A percentile compares a stretch with the other conserved stretches of the same genome.
These are phyloP conservation scores for Eristalis pertinax DNA, from an alignment of 2,888 invertebrate genomes.

Conservation along the genomic window DNA sequence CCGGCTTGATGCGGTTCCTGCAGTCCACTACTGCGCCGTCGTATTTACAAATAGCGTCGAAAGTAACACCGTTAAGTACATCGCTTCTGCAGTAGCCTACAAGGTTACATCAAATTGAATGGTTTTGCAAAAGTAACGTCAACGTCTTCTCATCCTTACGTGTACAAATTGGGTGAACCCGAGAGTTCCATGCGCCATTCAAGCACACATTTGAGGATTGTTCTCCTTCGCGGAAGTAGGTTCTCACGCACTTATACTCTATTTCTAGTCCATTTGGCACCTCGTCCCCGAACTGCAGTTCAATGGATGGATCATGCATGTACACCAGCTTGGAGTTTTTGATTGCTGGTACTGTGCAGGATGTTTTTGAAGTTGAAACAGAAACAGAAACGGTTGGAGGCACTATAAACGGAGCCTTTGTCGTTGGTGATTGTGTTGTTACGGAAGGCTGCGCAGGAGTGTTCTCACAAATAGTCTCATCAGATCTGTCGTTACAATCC, in stretches of 20 bases:
- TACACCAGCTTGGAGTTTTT: conserved; percentile 10
- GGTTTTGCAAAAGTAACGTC: background rate
- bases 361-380: background rate
- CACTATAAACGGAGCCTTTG: background rate
- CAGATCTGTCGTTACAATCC: conserved; percentile 76
- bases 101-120: background rate
- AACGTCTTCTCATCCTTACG: background rate
- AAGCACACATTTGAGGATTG: conserved; percentile 27
- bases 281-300: background rate
- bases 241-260: conserved; percentile 10
- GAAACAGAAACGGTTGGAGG: background rate
- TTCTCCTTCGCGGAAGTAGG: conserved; percentile 11
- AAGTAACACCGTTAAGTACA: conserved; percentile 37
- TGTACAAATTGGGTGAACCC: background rate
- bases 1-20: conserved; percentile 42
- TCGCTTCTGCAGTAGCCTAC: conserved; percentile 35
- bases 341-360: conserved; percentile 33
- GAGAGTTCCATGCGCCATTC: background rate
- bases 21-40: conserved; percentile 56
- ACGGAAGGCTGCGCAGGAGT: background rate
- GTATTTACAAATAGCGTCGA: conserved; percentile 40
- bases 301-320: background rate
- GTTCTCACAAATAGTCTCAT: conserved; percentile 74
- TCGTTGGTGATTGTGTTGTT: background rate
- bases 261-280: conserved; percentile 16